phyloP scores from a whole-genome alignment of 2,797 vertebrate genomes.

The Buceros bicornis region DNA sequence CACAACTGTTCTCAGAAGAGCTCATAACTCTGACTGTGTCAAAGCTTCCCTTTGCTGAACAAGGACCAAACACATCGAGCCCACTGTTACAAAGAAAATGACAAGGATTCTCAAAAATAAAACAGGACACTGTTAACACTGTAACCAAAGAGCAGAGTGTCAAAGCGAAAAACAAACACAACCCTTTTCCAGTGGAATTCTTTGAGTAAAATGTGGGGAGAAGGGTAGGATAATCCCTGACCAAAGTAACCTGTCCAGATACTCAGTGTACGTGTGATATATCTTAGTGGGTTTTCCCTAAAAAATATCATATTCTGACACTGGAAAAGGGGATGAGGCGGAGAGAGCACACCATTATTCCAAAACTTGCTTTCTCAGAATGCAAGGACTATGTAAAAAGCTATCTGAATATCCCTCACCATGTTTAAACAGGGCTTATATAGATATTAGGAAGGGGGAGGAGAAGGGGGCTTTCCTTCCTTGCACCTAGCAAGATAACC shows the following conservation, averaged over 20 bases:
- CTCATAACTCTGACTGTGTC: neutral
- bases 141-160: neutral
- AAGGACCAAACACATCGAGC: neutral
- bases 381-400: neutral
- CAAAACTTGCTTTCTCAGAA: neutral
- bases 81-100: neutral
- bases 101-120: neutral
- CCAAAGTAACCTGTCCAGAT: neutral
- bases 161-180: neutral
- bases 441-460: accelerated
- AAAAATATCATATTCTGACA: neutral
- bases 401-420: neutral
- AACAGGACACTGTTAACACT: neutral
- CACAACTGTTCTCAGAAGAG: neutral
- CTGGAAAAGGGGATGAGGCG: neutral
- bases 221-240: neutral
- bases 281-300: neutral
- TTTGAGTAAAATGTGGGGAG: neutral
- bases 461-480: neutral
- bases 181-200: neutral
- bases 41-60: neutral
- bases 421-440: neutral
- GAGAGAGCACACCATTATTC: neutral
- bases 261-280: accelerated
- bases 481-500: neutral